A percentile compares a stretch with the other conserved stretches of the same genome.
Evolutionary conservation across 2,888 invertebrate species (phyloP).

Genomic region (Nomada ruficornis): DNA sequence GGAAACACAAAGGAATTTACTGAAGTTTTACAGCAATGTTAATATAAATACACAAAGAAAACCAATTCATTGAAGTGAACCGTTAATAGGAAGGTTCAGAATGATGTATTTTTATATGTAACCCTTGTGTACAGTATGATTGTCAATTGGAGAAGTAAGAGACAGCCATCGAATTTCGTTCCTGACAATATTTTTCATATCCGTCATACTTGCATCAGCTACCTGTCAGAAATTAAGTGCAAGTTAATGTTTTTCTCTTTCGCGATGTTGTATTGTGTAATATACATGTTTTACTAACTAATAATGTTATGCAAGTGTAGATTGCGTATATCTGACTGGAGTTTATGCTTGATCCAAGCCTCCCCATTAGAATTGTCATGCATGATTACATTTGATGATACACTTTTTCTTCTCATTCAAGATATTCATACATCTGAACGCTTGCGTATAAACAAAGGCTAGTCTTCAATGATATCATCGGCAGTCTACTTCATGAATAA

Average conservation of each 20-base stretch:
- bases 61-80: no score
- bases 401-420: background rate
- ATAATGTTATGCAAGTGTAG: background rate
- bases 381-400: background rate
- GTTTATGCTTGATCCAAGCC: no score
- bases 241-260: background rate
- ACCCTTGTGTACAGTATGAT: no score
- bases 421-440: background rate
- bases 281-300: background rate
- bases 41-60: no score
- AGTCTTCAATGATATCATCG: constrained; percentile 29
- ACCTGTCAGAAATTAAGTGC: background rate
- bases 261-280: background rate
- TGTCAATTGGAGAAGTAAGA: no score
- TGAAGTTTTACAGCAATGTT: no score
- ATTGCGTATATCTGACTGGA: no score
- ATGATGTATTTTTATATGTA: no score
- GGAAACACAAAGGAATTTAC: no score
- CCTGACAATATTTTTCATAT: background rate
- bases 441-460: constrained; percentile 6
- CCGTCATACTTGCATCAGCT: background rate
- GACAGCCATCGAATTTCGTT: no score
- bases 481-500: constrained; percentile 47
- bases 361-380: background rate
- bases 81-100: no score